Conservation (phyloP, 2,113 vertebrate genomes). For the Setophaga kirtlandii region DNA sequence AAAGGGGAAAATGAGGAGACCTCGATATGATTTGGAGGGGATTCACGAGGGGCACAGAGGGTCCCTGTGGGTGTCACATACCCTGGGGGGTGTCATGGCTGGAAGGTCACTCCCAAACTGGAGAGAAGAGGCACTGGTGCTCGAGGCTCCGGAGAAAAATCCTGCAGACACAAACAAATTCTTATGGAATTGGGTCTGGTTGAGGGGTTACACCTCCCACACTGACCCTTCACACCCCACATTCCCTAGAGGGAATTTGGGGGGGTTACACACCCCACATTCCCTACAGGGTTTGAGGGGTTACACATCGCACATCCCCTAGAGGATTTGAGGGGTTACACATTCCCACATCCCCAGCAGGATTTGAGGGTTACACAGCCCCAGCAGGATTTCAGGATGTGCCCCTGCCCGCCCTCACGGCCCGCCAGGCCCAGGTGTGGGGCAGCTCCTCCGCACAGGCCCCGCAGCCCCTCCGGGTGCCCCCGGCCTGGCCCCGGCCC, state of each 20-base stretch:
- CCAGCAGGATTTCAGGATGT: too few species aligned
- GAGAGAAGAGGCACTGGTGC: background rate
- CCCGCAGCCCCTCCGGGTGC: background rate
- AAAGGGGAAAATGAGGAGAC: background rate
- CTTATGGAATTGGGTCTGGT: background rate
- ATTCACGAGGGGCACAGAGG: accelerated
- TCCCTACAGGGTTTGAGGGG: accelerated
- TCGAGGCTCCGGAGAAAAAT: background rate
- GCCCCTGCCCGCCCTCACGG: background rate
- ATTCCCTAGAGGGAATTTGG: accelerated
- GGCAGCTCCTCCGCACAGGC: background rate
- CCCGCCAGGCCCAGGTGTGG: background rate
- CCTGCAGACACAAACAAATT: background rate
- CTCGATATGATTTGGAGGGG: accelerated
- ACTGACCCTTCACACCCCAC: background rate
- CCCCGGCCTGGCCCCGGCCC: too few species aligned
- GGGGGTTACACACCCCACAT: background rate
- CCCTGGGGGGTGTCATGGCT: background rate
- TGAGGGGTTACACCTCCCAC: background rate
- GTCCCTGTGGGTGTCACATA: background rate
- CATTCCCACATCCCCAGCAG: background rate
- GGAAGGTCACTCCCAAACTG: too few species aligned
- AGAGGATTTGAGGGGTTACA: background rate
- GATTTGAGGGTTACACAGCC: too few species aligned
- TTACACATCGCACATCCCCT: background rate